Evolutionary conservation across 92 coral and sea anemone genomes (phyloP).

Genomic region (Porites lobata): DNA sequence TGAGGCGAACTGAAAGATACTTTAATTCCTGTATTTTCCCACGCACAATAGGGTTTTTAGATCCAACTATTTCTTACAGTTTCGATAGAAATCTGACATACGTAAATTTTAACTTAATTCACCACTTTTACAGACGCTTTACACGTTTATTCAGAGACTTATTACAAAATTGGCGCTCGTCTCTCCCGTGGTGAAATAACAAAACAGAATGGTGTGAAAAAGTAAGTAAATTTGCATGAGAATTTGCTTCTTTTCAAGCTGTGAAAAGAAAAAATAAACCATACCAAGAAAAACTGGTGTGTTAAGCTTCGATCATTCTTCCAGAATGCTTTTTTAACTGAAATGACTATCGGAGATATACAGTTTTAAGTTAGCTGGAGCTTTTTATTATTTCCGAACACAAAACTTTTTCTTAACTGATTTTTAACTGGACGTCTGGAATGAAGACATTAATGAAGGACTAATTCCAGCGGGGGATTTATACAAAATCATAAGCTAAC

Average conservation of each 20-base stretch:
- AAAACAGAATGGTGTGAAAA: background rate
- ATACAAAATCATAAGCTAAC: too few relatives aligned
- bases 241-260: background rate
- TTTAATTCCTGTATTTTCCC: too few relatives aligned
- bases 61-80: background rate
- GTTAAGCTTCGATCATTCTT: background rate
- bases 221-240: slow-evolving; percentile 3
- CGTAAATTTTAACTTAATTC: background rate
- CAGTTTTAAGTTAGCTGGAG: too few relatives aligned
- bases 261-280: background rate
- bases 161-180: background rate
- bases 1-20: too few relatives aligned
- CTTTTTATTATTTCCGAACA: too few relatives aligned
- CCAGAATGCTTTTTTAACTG: too few relatives aligned
- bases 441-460: too few relatives aligned
- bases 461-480: too few relatives aligned
- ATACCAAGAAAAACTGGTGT: slow-evolving; percentile 11
- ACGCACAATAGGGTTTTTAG: too few relatives aligned
- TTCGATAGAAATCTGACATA: background rate
- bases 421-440: too few relatives aligned
- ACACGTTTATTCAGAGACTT: background rate
- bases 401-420: too few relatives aligned
- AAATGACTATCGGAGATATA: too few relatives aligned
- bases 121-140: background rate
- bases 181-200: slow-evolving; percentile 16